phyloP scores from a whole-genome alignment of 2,797 vertebrate species.

The Gambusia yucatana region DNA sequence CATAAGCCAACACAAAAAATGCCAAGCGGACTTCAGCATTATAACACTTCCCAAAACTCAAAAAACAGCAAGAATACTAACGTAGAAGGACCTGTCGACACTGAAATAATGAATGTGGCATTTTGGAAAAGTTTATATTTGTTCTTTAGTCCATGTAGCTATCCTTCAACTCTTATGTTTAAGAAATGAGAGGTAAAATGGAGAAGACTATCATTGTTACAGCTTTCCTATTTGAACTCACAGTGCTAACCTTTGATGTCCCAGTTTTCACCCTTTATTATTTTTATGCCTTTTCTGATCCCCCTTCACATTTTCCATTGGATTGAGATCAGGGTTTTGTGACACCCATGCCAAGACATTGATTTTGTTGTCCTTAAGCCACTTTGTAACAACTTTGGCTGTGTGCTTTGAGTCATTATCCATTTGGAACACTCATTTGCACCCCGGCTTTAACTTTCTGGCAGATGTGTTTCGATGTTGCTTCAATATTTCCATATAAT shows the following conservation, averaged over 20 bases:
- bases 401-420: background rate
- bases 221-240: background rate
- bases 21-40: background rate
- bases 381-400: background rate
- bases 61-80: background rate
- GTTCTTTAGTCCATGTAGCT: background rate
- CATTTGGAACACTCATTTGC: background rate
- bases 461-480: background rate
- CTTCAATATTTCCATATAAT: background rate
- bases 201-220: background rate
- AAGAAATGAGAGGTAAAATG: background rate
- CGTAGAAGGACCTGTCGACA: background rate
- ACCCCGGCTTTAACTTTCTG: background rate
- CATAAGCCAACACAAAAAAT: background rate
- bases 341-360: background rate
- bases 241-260: background rate
- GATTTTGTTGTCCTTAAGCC: background rate
- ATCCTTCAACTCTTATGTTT: background rate
- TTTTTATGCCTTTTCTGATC: background rate
- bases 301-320: background rate
- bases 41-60: background rate
- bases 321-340: background rate
- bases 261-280: background rate
- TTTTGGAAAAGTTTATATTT: background rate
- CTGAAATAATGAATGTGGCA: background rate